phyloP scores from a whole-genome alignment of 2,888 invertebrate species.

The Dasypolia templi region DNA sequence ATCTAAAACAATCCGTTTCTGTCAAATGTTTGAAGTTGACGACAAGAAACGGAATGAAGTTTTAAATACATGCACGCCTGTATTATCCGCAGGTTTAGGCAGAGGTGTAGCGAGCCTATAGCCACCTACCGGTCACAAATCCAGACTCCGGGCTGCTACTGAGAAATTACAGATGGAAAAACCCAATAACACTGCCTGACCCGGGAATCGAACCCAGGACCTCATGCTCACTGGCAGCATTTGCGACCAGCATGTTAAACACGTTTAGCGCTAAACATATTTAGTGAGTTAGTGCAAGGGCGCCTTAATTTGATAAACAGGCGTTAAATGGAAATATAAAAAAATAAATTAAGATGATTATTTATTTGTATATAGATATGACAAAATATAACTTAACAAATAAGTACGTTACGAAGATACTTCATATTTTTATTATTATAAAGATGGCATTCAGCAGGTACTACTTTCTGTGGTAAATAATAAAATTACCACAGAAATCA shows the following conservation, averaged over 20 bases:
- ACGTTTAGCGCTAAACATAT: neutral
- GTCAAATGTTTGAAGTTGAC: neutral
- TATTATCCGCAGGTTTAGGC: no score
- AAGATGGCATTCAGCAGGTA: constrained; percentile 57
- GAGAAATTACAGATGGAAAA: no score
- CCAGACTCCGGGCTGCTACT: no score
- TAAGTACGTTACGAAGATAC: constrained; percentile 48
- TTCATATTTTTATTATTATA: constrained; percentile 33
- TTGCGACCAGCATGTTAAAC: neutral
- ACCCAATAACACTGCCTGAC: no score
- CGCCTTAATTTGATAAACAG: neutral
- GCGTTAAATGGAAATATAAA: no score
- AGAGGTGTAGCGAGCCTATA: no score
- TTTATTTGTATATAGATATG: constrained; percentile 53
- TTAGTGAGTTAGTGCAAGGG: neutral
- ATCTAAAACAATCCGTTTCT: neutral
- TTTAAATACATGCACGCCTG: no score
- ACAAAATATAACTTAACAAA: constrained; percentile 51
- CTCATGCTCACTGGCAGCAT: neutral
- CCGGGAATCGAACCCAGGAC: neutral
- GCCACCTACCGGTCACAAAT: no score
- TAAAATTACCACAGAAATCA: constrained; percentile 42
- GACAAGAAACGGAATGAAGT: neutral
- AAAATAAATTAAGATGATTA: constrained; percentile 38
- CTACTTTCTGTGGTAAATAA: no score